These are phyloP conservation scores for Athetis lepigone DNA, from an alignment of 2,888 invertebrate genomes.

Conservation along the genomic window DNA sequence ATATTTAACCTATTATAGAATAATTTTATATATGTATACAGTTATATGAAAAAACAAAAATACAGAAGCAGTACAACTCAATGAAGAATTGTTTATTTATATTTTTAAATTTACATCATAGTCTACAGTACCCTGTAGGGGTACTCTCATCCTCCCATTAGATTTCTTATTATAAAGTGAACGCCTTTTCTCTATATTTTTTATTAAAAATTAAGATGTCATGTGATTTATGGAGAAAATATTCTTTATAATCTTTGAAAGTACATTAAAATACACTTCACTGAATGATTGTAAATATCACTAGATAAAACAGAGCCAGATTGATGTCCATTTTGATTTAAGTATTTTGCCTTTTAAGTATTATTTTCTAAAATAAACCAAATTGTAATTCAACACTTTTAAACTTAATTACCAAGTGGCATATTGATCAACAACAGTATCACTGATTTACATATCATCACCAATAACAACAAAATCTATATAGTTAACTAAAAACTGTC, in stretches of 20 bases:
- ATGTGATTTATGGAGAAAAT: background rate
- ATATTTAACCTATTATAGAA: no score
- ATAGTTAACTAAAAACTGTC: background rate
- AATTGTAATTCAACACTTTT: background rate
- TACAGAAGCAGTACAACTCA: no score
- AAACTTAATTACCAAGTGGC: slow-evolving; percentile 9
- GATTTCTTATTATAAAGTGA: no score
- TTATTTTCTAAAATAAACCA: background rate
- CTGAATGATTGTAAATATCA: background rate
- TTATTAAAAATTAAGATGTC: no score
- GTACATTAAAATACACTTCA: background rate
- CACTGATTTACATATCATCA: slow-evolving; percentile 1
- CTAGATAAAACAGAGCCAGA: background rate
- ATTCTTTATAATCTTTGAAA: background rate
- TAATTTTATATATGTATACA: no score
- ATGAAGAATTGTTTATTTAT: no score
- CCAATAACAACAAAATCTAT: slow-evolving; percentile 10
- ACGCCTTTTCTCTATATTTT: no score
- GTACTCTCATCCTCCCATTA: no score
- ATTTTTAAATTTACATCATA: no score
- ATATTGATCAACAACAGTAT: slow-evolving; percentile 28
- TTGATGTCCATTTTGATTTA: background rate
- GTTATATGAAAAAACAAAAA: no score
- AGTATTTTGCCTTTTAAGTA: no score
- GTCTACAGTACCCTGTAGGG: no score